A percentile compares a stretch with the other conserved stretches of the same genome.
Evolutionary conservation across 2,888 invertebrate genomes (phyloP).

Genomic region (Papilio protenor): DNA sequence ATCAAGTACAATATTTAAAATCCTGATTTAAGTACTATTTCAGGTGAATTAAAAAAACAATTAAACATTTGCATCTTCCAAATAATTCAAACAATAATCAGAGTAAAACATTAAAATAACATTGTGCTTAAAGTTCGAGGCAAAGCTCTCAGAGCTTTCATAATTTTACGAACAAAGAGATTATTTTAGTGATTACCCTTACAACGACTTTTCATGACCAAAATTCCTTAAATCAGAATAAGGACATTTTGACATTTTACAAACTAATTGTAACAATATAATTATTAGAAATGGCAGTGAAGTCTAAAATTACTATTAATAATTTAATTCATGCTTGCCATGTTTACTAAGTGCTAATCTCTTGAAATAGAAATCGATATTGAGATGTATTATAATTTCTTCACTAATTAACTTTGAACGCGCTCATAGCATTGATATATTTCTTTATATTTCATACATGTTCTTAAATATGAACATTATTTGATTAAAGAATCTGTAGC

Average conservation of each 20-base stretch:
- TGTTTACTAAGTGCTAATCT: constrained; percentile 8
- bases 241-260: neutral
- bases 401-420: neutral
- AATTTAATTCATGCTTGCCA: constrained; percentile 31
- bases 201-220: neutral
- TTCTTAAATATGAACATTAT: no score
- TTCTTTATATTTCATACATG: neutral
- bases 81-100: neutral
- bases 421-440: neutral
- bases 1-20: neutral
- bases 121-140: neutral
- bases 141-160: neutral
- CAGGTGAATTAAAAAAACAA: neutral
- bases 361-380: neutral
- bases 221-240: neutral
- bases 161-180: neutral
- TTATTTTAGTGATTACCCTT: neutral
- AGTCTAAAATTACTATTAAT: constrained; percentile 50
- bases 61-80: neutral
- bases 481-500: no score
- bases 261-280: constrained; percentile 48
- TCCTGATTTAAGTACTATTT: neutral
- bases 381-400: neutral
- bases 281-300: constrained; percentile 69
- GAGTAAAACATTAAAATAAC: neutral